A percentile compares a stretch with the other conserved stretches of the same genome.
phyloP scores from a whole-genome alignment of 2,797 vertebrate genomes.

The Lepilemur ruficaudatus region DNA sequence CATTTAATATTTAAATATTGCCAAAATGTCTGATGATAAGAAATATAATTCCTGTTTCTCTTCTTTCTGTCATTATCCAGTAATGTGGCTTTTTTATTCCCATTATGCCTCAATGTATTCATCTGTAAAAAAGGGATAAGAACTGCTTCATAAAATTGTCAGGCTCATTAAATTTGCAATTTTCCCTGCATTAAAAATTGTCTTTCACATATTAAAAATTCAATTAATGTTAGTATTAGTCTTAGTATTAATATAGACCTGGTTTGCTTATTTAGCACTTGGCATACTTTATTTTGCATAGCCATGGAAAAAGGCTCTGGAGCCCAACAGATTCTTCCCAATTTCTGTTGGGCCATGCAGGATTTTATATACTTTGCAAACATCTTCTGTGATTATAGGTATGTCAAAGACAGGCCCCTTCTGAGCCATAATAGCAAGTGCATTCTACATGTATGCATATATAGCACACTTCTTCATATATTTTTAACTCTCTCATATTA shows the following conservation, averaged over 20 bases:
- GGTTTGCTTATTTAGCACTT: not conserved
- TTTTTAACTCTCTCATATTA: not conserved
- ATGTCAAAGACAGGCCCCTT: not conserved
- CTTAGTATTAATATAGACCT: not conserved
- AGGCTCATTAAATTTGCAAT: not conserved
- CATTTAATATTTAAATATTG: not conserved
- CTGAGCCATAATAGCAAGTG: not conserved
- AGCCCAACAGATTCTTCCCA: not conserved
- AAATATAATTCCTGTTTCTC: not conserved
- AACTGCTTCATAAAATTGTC: not conserved
- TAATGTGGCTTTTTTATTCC: constrained; percentile 16
- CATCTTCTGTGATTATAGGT: not conserved
- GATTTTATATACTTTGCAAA: not conserved
- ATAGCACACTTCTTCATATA: not conserved
- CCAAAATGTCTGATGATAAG: not conserved
- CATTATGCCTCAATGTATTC: not conserved
- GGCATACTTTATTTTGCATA: not conserved
- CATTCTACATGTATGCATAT: not conserved
- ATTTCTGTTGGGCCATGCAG: not conserved
- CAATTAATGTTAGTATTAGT: not conserved
- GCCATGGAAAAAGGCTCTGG: not conserved
- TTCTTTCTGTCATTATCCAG: constrained; percentile 55
- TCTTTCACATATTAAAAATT: not conserved
- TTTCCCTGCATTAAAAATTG: not conserved
- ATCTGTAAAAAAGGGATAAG: not conserved